These are phyloP conservation scores for Arenaria interpres DNA, from an alignment of 2,113 vertebrate species.

Conservation along the genomic window DNA sequence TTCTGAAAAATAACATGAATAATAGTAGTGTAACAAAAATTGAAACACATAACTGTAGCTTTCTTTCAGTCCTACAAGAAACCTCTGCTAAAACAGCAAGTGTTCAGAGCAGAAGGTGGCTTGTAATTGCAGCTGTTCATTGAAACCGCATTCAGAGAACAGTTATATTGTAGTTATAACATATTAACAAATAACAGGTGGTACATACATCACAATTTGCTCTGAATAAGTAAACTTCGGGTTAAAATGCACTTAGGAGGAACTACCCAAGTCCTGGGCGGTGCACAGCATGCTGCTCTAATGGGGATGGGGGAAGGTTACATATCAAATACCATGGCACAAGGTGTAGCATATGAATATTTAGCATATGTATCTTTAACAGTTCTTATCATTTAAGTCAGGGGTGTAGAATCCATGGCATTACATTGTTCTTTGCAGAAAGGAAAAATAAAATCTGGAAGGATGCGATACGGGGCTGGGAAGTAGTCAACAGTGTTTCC, in stretches of 20 bases:
- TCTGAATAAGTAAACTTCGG: background rate
- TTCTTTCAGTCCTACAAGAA: background rate
- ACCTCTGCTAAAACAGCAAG: background rate
- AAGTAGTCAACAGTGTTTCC: background rate
- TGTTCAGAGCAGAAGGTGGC: slow-evolving; percentile 15
- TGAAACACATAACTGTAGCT: background rate
- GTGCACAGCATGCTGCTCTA: background rate
- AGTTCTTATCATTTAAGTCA: background rate
- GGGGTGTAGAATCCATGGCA: background rate
- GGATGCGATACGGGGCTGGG: background rate
- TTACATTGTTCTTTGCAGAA: background rate
- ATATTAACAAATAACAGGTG: background rate
- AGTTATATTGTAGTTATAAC: background rate
- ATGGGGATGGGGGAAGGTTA: background rate
- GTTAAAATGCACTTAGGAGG: background rate
- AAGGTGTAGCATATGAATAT: background rate
- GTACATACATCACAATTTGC: background rate
- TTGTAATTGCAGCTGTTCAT: background rate
- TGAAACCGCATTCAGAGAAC: background rate
- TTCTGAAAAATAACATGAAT: background rate
- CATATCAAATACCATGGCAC: no score
- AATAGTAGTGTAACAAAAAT: background rate
- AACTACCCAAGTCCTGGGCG: background rate
- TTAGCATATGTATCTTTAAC: background rate
- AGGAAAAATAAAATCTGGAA: background rate